Evolutionary conservation across 2,113 vertebrate species (phyloP).

Genomic region (Cyprinodon variegatus): DNA sequence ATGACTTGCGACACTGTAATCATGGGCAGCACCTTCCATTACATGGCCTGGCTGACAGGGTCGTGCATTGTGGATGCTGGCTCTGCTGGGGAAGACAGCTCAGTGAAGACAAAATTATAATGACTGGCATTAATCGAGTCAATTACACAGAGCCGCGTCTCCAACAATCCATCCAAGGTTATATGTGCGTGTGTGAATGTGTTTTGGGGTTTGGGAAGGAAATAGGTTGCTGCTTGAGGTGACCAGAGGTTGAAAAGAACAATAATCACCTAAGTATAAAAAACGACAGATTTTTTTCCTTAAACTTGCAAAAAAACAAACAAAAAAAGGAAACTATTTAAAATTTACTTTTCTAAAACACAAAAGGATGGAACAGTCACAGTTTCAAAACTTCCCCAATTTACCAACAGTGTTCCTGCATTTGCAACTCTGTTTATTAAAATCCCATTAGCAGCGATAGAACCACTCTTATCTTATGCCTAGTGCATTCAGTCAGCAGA

Average conservation of each 20-base stretch:
- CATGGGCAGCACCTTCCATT: conserved; percentile 75
- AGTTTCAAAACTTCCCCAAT: no score
- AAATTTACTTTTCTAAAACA: neutral
- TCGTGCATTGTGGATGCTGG: conserved; percentile 50
- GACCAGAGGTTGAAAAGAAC: conserved; percentile 30
- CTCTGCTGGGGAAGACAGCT: conserved; percentile 65
- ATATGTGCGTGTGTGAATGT: conserved; percentile 46
- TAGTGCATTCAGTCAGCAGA: no score
- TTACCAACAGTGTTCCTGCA: no score
- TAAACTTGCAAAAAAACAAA: neutral
- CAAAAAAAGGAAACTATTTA: neutral
- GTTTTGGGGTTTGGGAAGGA: conserved; percentile 43
- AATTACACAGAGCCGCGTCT: conserved; percentile 73
- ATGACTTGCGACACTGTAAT: conserved; percentile 80
- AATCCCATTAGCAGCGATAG: no score
- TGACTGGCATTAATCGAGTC: conserved; percentile 77
- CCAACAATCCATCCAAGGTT: conserved; percentile 67
- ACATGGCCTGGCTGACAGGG: conserved; percentile 74
- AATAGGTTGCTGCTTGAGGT: conserved; percentile 19
- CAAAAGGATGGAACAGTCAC: no score
- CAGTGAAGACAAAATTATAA: conserved; percentile 68
- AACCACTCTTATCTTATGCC: no score
- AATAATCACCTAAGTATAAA: conserved; percentile 11
- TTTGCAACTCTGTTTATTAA: no score
- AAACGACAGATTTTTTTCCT: neutral